A percentile compares a stretch with the other conserved stretches of the same genome.
These are phyloP conservation scores for Papilio demoleus DNA, from an alignment of 2,888 invertebrate species.

Conservation along the genomic window DNA sequence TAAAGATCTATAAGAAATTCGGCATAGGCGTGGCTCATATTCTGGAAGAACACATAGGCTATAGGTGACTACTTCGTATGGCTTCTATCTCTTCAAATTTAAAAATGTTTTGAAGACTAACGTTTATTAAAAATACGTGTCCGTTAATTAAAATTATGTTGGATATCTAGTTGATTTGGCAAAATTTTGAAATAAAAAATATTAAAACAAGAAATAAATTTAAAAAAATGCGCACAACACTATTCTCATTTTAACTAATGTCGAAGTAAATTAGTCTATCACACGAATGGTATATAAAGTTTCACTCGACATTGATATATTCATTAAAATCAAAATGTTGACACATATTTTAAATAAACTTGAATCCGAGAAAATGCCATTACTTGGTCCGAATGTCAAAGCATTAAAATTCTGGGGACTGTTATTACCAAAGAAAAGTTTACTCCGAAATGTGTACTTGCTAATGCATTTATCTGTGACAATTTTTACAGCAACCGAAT, in stretches of 20 bases:
- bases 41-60: no score
- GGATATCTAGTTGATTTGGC: no score
- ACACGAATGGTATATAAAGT: conserved; percentile 14
- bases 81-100: no score
- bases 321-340: conserved; percentile 45
- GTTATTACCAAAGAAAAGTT: conserved; percentile 59
- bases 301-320: not conserved
- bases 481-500: conserved; percentile 66
- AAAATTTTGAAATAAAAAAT: not conserved
- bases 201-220: not conserved
- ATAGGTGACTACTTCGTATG: no score
- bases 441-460: conserved; percentile 58
- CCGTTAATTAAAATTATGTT: no score
- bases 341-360: conserved; percentile 57
- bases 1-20: no score
- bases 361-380: conserved; percentile 64
- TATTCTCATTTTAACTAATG: not conserved
- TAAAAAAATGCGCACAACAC: not conserved
- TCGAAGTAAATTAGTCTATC: conserved; percentile 4
- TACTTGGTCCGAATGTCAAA: conserved; percentile 71
- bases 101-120: no score
- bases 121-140: no score
- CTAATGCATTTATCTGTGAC: conserved; percentile 63
- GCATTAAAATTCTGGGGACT: conserved; percentile 73
- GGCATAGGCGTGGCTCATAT: no score